A percentile compares a stretch with the other conserved stretches of the same genome.
These are phyloP conservation scores for Lathronympha strigana DNA, from an alignment of 2,888 invertebrate genomes.

Conservation along the genomic window DNA sequence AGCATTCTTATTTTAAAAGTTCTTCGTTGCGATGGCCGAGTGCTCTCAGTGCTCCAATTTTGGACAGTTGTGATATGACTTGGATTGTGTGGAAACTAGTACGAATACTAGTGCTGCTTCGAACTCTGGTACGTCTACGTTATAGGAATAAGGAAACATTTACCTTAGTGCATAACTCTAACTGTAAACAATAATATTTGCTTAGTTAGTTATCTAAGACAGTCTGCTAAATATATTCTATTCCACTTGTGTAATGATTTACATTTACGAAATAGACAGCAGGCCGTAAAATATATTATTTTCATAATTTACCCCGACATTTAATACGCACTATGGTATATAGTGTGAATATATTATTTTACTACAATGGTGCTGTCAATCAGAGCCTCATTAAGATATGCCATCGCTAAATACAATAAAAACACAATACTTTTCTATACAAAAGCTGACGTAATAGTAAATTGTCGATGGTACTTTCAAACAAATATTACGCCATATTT, in stretches of 20 bases:
- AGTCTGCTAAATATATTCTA: neutral
- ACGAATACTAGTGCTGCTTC: no score
- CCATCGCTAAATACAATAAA: slow-evolving; percentile 31
- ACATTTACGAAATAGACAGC: neutral
- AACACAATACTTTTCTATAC: slow-evolving; percentile 31
- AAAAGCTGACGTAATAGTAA: slow-evolving; percentile 35
- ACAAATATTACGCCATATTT: slow-evolving; percentile 33
- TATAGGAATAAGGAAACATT: no score
- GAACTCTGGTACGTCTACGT: no score
- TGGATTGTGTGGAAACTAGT: no score
- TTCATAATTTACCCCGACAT: slow-evolving; percentile 9
- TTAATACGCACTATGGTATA: slow-evolving; percentile 15
- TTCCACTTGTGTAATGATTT: neutral
- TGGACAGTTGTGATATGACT: slow-evolving; percentile 53
- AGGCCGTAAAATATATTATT: neutral
- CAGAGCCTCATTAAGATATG: slow-evolving; percentile 35
- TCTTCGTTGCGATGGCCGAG: slow-evolving; percentile 48
- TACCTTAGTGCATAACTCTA: no score
- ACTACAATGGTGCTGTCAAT: slow-evolving; percentile 31
- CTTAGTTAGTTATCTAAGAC: no score
- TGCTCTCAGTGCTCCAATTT: slow-evolving; percentile 54
- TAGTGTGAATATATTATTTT: slow-evolving; percentile 32
- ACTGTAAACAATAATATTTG: no score
- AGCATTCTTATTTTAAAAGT: slow-evolving; percentile 48
- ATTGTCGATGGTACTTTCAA: slow-evolving; percentile 22